Conservation (phyloP, 2,888 invertebrate genomes). For the Acleris cristana region DNA sequence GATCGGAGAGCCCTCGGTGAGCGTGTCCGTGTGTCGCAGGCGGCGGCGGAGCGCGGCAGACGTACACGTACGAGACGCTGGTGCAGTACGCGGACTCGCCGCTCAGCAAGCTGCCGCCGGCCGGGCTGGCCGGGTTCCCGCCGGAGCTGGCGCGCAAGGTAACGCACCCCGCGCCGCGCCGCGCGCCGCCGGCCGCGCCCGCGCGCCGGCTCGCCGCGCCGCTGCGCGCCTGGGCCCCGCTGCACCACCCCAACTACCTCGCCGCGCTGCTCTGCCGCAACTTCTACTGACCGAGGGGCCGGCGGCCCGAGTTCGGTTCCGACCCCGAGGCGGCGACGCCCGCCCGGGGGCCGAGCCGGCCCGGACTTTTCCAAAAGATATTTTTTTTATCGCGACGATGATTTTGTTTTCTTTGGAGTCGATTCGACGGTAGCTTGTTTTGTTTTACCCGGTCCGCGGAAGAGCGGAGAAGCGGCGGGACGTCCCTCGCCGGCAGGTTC, state of each 20-base stretch:
- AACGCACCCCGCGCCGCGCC: constrained; percentile 57
- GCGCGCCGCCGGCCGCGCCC: constrained; percentile 44
- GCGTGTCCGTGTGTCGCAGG: constrained; percentile 51
- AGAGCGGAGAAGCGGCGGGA: constrained; percentile 30
- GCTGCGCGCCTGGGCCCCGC: constrained; percentile 55
- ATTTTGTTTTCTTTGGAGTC: constrained; percentile 30
- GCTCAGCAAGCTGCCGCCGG: constrained; percentile 81
- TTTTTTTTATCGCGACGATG: constrained; percentile 24
- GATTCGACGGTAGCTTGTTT: constrained; percentile 13
- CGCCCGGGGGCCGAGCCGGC: not conserved
- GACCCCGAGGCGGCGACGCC: constrained; percentile 1
- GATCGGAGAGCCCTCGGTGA: not conserved
- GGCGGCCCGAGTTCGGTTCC: constrained; percentile 14
- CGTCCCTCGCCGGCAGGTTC: constrained; percentile 27
- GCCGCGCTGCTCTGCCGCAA: constrained; percentile 77
- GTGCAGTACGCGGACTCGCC: constrained; percentile 82
- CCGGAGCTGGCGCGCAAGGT: constrained; percentile 82
- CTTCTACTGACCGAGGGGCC: constrained; percentile 62
- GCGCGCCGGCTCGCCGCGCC: constrained; percentile 54
- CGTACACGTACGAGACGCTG: constrained; percentile 81
- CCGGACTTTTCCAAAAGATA: not conserved
- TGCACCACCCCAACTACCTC: constrained; percentile 76
- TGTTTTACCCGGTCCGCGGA: constrained; percentile 10
- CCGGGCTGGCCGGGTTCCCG: constrained; percentile 76
- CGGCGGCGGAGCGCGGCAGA: constrained; percentile 66